These are phyloP conservation scores for Epinephelus fuscoguttatus DNA, from an alignment of 2,113 vertebrate species.

Conservation along the genomic window DNA sequence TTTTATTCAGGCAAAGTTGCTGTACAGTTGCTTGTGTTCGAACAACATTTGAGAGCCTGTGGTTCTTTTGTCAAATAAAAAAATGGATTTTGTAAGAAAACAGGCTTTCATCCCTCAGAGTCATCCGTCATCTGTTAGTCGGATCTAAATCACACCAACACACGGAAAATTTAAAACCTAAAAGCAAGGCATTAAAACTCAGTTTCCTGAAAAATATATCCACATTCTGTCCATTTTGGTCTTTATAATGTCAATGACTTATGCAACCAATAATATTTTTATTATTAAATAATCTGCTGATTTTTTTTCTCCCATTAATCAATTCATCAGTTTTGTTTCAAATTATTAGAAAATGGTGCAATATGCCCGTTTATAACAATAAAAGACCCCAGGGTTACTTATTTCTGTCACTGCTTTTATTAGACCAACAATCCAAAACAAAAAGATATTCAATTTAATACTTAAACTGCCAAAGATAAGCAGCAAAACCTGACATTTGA, in stretches of 20 bases:
- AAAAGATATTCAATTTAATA: background rate
- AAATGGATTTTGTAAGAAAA: background rate
- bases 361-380: no score
- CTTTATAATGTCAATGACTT: background rate
- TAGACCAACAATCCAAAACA: background rate
- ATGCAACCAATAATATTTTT: background rate
- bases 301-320: background rate
- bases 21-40: background rate
- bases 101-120: background rate
- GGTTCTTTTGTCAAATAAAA: background rate
- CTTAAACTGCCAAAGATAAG: background rate
- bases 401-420: background rate
- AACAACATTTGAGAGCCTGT: background rate
- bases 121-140: background rate
- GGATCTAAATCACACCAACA: background rate
- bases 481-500: background rate
- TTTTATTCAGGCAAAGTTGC: background rate
- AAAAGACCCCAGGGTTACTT: background rate
- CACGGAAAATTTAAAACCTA: background rate
- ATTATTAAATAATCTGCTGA: background rate
- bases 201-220: background rate
- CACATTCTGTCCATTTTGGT: background rate
- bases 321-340: background rate
- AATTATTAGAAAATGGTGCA: background rate
- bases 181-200: background rate